Conservation (phyloP, 2,888 invertebrate species). For the Leucoptera coffeella region DNA sequence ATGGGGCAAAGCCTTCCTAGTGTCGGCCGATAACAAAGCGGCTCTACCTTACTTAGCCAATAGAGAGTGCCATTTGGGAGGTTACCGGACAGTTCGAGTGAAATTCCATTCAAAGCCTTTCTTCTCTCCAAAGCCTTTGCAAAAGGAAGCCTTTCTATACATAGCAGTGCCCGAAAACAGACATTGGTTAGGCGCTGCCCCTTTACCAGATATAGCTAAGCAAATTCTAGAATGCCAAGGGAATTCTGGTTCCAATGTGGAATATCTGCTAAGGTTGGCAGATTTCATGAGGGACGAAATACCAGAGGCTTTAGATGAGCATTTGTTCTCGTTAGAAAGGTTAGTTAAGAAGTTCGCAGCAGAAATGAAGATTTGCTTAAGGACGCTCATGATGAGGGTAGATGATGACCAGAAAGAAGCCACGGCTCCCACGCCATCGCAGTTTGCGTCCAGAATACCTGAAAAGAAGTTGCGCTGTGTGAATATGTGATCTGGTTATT, state of each 20-base stretch:
- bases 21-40: slow-evolving; percentile 57
- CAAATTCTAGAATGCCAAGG: slow-evolving; percentile 76
- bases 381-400: slow-evolving; percentile 41
- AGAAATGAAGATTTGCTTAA: slow-evolving; percentile 51
- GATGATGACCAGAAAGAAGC: slow-evolving; percentile 17
- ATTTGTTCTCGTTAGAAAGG: slow-evolving; percentile 71
- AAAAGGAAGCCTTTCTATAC: slow-evolving; percentile 68
- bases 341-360: slow-evolving; percentile 50
- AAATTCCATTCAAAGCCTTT: slow-evolving; percentile 35
- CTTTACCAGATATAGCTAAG: slow-evolving; percentile 67
- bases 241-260: slow-evolving; percentile 83
- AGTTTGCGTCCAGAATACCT: slow-evolving; percentile 65
- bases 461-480: slow-evolving; percentile 72
- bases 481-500: slow-evolving; percentile 55
- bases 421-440: slow-evolving; percentile 38
- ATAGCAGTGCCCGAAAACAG: slow-evolving; percentile 73
- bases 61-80: slow-evolving; percentile 78
- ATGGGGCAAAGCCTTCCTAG: slow-evolving; percentile 81
- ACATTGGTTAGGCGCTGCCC: slow-evolving; percentile 80
- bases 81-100: slow-evolving; percentile 51
- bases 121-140: slow-evolving; percentile 13
- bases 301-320: slow-evolving; percentile 68
- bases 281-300: slow-evolving; percentile 74
- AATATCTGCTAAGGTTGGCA: slow-evolving; percentile 80
- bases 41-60: slow-evolving; percentile 74